These are phyloP conservation scores for Akabosia matsudoensis DNA, from an alignment of 1,140 invertebrate genomes.

Conservation along the genomic window DNA sequence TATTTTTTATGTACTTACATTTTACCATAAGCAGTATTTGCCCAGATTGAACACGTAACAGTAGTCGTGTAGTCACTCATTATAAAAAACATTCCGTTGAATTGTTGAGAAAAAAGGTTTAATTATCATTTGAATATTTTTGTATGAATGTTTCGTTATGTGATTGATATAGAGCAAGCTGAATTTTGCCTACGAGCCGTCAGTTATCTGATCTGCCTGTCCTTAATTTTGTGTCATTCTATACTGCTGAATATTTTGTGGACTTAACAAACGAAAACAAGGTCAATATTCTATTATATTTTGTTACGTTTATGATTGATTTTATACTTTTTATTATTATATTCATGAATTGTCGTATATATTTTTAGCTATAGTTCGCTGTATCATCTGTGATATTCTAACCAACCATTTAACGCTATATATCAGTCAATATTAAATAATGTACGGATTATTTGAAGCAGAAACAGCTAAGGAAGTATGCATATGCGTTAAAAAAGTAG, in stretches of 20 bases:
- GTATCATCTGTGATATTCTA: neutral
- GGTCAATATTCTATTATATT: constrained; percentile 16
- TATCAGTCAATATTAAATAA: too few relatives aligned
- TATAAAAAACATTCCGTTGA: too few relatives aligned
- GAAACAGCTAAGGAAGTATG: too few relatives aligned
- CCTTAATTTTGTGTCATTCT: neutral
- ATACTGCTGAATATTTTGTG: neutral
- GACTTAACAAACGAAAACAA: constrained; percentile 23
- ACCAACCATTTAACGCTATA: neutral
- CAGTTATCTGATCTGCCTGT: constrained; percentile 35
- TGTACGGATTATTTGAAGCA: too few relatives aligned
- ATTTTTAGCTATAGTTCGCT: neutral
- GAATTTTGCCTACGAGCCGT: constrained; percentile 45
- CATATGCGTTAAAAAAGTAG: too few relatives aligned
- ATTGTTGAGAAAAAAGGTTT: neutral
- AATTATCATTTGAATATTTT: neutral
- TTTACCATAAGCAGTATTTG: neutral
- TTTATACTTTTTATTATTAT: too few relatives aligned
- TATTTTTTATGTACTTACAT: neutral
- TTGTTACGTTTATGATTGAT: neutral
- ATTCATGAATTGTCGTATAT: neutral
- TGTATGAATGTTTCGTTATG: neutral
- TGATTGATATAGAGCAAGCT: constrained; percentile 22
- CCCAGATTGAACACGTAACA: too few relatives aligned
- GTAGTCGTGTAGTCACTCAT: too few relatives aligned